Conservation (phyloP, 2,888 invertebrate species). For the Laothoe populi region DNA sequence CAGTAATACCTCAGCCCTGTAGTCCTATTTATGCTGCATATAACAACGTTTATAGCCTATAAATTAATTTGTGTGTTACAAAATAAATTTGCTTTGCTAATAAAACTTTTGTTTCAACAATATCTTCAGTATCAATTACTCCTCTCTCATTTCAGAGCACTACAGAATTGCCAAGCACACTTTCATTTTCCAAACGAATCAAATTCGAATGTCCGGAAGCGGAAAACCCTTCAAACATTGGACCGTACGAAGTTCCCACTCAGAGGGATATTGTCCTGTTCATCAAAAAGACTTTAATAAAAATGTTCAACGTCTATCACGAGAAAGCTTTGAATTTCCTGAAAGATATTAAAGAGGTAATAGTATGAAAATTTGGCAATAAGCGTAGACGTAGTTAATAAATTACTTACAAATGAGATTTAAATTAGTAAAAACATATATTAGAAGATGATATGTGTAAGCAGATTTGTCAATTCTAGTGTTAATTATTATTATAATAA, state of each 20-base stretch:
- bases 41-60: too few relatives aligned
- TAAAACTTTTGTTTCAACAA: not conserved
- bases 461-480: too few relatives aligned
- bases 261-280: slow-evolving; percentile 57
- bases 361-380: not conserved
- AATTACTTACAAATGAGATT: too few relatives aligned
- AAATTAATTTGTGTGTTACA: too few relatives aligned
- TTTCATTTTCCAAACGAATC: slow-evolving; percentile 1
- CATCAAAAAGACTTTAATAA: slow-evolving; percentile 49
- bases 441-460: too few relatives aligned
- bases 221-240: slow-evolving; percentile 57
- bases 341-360: slow-evolving; percentile 64
- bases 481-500: too few relatives aligned
- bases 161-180: slow-evolving; percentile 22
- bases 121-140: not conserved
- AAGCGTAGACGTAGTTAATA: too few relatives aligned
- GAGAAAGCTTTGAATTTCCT: slow-evolving; percentile 57
- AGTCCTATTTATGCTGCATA: too few relatives aligned
- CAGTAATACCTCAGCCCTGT: too few relatives aligned
- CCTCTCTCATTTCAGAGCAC: slow-evolving; percentile 5
- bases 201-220: slow-evolving; percentile 53
- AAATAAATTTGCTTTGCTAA: too few relatives aligned
- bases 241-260: slow-evolving; percentile 66
- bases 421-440: too few relatives aligned
- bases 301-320: slow-evolving; percentile 56